Base-by-base conservation (phyloP, 2,888 invertebrate species). In the Trissoscelio sp. region DNA sequence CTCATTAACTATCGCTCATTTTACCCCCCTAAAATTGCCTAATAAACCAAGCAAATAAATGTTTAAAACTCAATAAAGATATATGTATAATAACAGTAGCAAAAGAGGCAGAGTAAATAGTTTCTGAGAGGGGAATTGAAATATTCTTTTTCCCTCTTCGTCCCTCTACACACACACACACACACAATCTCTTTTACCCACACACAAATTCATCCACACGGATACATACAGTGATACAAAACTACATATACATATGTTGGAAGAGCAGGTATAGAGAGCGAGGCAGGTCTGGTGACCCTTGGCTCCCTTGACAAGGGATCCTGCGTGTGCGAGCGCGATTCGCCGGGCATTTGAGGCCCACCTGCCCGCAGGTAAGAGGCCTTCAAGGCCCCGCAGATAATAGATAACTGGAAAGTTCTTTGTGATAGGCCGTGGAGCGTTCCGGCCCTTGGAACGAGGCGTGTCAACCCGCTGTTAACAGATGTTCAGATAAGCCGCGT, bases 401-500 rank as follows among this genome's bases (percentile, higher is more conserved):
- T 89, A 91, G 91, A 89, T 91, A 91, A 90, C 89, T 87, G 88
- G 85, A 85, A 88, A 86, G 86, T 84, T 86, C 88, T 90, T 90
- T 88, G 88, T 88, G 89, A 90, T 89, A 89, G 86, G 85, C 85
- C 80, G 69, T 82, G 81, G 83, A 82, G 83, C 86, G 83, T 81
- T 67, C 81, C 83, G 81, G 84, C 85, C 86, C 83, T 81, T 66
- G 69, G 79, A 80, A 83, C 82, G 81, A 79, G 84, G 85, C 84
- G 82, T 86, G 86, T 87, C 86, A 87, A 88, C 83, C 86, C 87
- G 86, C 89, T 90, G 89, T 89, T 90, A 90, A 91, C 90, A 90
- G 90, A 90, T 90, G 90, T 90, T 89, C 88, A 88, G 90, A 90
- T 91, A 90, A 90, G 89, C 88, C 85, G 82, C 83, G 80, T 84